Evolutionary conservation across 2,113 vertebrate species (phyloP), one percentile per base, ranked within the genome.

Genomic region (Leptocoma aspasia): DNA sequence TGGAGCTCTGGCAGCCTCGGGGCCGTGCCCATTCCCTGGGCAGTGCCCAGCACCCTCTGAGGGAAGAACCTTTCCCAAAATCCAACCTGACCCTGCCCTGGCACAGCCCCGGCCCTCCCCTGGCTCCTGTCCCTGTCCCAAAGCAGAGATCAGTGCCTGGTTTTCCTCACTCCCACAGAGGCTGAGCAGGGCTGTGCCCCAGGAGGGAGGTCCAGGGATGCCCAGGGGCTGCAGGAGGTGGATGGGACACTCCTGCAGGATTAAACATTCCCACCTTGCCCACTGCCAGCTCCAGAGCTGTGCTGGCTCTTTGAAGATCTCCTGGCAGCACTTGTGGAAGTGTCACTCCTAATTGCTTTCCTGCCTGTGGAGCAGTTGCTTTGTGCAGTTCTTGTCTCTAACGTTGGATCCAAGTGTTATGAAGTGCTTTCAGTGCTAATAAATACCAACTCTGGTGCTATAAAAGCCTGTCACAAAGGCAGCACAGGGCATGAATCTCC

Each of bases 401-500:
- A 23, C 7, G 35, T 9, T 81, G 52, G 44, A 70, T 50, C 41
- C n/a, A 12, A 79, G 76, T 15, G 71, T 63, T 88, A 45, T 15
- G 50, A 90, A 94, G 79, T 47, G 85, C 50, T 95, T 75, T 78
- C 44, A 21, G 27, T 56, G 86, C 80, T 81, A 75, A 90, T 83
- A 93, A 96, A 96, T 57, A 47, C 59, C 75, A 81, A 27, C 39
- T 26, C 4, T 0, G 4, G 56, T 52, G 68, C 82, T 71, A 39
- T 19, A 59, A 83, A 49, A 71, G 41, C 69, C 37, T 89, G 77
- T 64, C 92, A 94, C 35, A 78, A 53, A 90, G 50, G 56, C 76
- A 78, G 85, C 76, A 59, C 4, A 35, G 81, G 86, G 69, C 86
- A 91, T 47, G 77, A 89, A 94, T 91, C 73, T 93, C 77, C 35